Evolutionary conservation across 2,113 vertebrate species (phyloP).

Genomic region (Aplodontia rufa): DNA sequence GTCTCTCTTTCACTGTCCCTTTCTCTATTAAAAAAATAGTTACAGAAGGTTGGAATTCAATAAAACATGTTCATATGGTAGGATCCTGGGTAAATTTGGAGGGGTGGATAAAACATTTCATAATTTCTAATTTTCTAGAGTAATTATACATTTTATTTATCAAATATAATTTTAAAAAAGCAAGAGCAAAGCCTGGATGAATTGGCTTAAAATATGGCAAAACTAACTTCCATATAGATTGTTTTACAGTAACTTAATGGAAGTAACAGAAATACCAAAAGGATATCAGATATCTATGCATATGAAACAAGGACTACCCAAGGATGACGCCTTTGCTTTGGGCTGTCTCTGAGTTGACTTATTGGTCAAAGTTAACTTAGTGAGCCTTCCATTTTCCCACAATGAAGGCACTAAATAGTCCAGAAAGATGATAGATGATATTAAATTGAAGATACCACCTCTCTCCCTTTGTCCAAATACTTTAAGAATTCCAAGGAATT

Average conservation of each 20-base stretch:
- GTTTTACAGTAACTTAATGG: background rate
- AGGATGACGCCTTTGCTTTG: background rate
- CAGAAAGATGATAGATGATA: too few species aligned
- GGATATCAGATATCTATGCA: background rate
- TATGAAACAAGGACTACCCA: background rate
- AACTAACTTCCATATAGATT: background rate
- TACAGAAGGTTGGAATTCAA: background rate
- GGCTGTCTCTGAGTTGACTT: background rate
- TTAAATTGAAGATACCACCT: too few species aligned
- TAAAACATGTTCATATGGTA: background rate
- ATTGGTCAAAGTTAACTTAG: background rate
- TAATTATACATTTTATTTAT: background rate
- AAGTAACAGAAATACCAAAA: slow-evolving; percentile 17
- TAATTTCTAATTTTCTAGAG: background rate
- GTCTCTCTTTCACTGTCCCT: too few species aligned
- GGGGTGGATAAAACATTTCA: background rate
- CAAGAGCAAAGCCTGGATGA: background rate
- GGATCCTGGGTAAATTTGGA: background rate
- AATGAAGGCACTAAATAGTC: background rate
- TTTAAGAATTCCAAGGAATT: background rate
- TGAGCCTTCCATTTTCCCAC: background rate
- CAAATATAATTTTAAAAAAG: background rate
- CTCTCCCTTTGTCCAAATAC: background rate
- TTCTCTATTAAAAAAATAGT: background rate
- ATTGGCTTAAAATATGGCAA: background rate